These are phyloP conservation scores for Hirtodrosophila cameraria DNA, from an alignment of 2,888 invertebrate species.

Conservation along the genomic window DNA sequence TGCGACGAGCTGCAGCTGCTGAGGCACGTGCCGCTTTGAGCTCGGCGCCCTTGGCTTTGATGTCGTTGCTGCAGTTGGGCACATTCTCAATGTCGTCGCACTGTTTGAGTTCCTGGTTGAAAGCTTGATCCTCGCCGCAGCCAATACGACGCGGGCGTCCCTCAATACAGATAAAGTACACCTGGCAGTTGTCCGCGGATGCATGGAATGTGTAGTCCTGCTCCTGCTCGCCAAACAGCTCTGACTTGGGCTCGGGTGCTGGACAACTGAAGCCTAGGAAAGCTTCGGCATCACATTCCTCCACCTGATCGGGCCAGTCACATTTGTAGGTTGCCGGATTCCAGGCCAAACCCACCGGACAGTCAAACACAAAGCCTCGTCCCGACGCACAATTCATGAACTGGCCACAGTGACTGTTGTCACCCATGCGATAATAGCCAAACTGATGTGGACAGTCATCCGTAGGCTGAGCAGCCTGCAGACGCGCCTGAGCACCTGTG, in stretches of 20 bases:
- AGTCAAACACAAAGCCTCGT: conserved; percentile 89
- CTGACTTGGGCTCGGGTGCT: conserved; percentile 79
- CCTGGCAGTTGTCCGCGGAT: conserved; percentile 89
- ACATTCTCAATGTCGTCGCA: conserved; percentile 93
- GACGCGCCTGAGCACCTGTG: conserved; percentile 87
- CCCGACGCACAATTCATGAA: conserved; percentile 93
- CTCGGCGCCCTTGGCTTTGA: conserved; percentile 70
- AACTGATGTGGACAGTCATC: conserved; percentile 93
- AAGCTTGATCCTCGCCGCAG: conserved; percentile 91
- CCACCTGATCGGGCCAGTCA: conserved; percentile 94
- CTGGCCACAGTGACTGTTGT: conserved; percentile 88
- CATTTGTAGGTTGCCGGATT: conserved; percentile 90
- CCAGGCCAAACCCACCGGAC: conserved; percentile 93
- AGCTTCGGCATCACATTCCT: conserved; percentile 92
- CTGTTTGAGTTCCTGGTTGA: conserved; percentile 88
- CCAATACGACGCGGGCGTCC: conserved; percentile 89
- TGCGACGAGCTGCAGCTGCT: conserved; percentile 48
- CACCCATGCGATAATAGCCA: conserved; percentile 91
- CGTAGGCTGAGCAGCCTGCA: conserved; percentile 86
- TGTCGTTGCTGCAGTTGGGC: conserved; percentile 87
- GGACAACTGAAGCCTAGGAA: conserved; percentile 92
- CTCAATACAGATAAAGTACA: conserved; percentile 91
- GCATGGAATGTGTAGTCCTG: conserved; percentile 84
- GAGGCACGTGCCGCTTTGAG: conserved; percentile 79
- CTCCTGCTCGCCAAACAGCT: conserved; percentile 83